These are phyloP conservation scores for Amyelois transitella DNA, from an alignment of 1,140 invertebrate genomes.

Conservation along the genomic window DNA sequence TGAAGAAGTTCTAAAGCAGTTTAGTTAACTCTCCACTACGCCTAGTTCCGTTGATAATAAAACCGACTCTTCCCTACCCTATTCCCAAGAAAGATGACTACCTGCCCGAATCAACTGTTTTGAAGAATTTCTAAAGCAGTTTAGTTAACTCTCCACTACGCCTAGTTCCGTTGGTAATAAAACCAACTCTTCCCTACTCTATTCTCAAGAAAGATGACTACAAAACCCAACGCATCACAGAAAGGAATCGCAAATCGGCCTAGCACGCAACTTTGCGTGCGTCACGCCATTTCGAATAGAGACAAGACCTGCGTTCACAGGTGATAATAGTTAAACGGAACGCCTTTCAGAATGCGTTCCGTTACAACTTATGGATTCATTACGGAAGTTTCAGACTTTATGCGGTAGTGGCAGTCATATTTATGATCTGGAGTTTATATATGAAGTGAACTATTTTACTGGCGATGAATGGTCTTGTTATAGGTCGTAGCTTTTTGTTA, in stretches of 20 bases:
- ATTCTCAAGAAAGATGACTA: neutral
- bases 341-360: neutral
- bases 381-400: neutral
- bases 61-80: too few relatives aligned
- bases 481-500: too few relatives aligned
- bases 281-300: conserved; percentile 16
- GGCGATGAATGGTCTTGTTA: neutral
- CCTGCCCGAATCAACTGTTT: too few relatives aligned
- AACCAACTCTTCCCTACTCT: too few relatives aligned
- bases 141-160: too few relatives aligned
- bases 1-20: too few relatives aligned
- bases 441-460: neutral
- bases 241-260: neutral
- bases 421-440: neutral
- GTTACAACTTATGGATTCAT: neutral
- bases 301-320: neutral
- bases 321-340: neutral
- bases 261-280: conserved; percentile 11
- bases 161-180: too few relatives aligned
- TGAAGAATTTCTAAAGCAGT: too few relatives aligned
- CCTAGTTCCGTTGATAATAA: too few relatives aligned
- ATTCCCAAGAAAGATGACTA: too few relatives aligned
- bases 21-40: too few relatives aligned
- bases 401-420: neutral
- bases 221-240: neutral